These are phyloP conservation scores for Protula sp. DNA, from an alignment of 2,888 invertebrate species.

Conservation along the genomic window DNA sequence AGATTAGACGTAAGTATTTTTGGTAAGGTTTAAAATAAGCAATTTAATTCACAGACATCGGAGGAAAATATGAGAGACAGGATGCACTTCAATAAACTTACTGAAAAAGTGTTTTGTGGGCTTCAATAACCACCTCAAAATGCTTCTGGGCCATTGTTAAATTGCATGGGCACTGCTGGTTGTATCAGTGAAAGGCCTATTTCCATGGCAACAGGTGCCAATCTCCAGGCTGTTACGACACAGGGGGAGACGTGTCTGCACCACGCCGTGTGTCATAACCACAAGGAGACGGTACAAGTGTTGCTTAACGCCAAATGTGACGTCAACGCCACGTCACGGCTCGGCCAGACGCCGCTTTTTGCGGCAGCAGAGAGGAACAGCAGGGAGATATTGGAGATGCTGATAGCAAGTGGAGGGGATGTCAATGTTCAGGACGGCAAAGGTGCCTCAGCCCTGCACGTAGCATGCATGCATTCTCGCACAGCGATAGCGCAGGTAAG, in stretches of 20 bases:
- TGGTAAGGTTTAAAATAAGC: too few species aligned
- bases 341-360: slow-evolving; percentile 14
- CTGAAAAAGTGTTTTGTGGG: too few species aligned
- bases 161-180: too few species aligned
- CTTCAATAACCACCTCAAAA: too few species aligned
- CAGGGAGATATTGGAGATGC: slow-evolving; percentile 8
- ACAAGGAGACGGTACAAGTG: slow-evolving; percentile 4
- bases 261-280: slow-evolving; percentile 12
- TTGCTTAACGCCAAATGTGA: slow-evolving; percentile 4
- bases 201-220: slow-evolving; percentile 1
- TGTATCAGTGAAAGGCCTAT: neutral
- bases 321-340: slow-evolving; percentile 6
- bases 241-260: slow-evolving; percentile 13
- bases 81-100: too few species aligned
- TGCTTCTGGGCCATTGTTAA: too few species aligned
- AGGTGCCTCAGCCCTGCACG: neutral
- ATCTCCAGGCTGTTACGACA: neutral
- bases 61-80: too few species aligned
- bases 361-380: slow-evolving; percentile 8
- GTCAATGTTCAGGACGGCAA: slow-evolving; percentile 11
- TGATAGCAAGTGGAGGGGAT: slow-evolving; percentile 11
- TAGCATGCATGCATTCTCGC: neutral
- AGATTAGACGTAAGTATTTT: too few species aligned
- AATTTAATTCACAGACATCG: too few species aligned
- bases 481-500: too few species aligned